Evolutionary conservation across 2,113 vertebrate genomes (phyloP).

Genomic region (Bostrychus sinensis): DNA sequence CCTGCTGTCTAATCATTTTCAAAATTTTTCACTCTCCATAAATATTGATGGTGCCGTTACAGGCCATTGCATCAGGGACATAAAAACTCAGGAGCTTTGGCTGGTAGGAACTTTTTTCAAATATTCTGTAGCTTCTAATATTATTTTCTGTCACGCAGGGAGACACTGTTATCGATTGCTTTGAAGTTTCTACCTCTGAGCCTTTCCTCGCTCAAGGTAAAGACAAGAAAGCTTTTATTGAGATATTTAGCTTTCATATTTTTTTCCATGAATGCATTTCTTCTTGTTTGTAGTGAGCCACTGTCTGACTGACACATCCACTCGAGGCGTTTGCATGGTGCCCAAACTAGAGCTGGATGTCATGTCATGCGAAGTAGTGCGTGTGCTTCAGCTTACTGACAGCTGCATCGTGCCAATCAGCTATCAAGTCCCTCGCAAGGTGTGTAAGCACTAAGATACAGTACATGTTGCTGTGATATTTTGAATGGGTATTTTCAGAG

Average conservation of each 20-base stretch:
- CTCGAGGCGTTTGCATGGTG: slow-evolving; percentile 80
- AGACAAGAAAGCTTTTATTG: neutral
- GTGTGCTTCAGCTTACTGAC: slow-evolving; percentile 89
- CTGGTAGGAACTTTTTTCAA: neutral
- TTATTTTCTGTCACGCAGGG: slow-evolving; percentile 77
- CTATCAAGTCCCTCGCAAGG: slow-evolving; percentile 93
- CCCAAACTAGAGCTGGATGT: slow-evolving; percentile 87
- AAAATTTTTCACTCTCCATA: neutral
- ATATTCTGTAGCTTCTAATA: neutral
- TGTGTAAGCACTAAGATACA: slow-evolving; percentile 48
- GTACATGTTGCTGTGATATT: neutral
- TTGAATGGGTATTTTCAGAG: too few species aligned
- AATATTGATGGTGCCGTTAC: neutral
- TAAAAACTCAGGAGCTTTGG: neutral
- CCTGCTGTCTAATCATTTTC: neutral
- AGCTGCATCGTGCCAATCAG: slow-evolving; percentile 87
- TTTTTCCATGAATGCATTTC: neutral
- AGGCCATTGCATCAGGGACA: neutral
- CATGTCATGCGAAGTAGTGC: slow-evolving; percentile 89
- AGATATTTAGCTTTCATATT: neutral
- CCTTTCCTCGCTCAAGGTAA: slow-evolving; percentile 86
- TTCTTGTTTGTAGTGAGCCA: slow-evolving; percentile 83
- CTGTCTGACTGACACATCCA: slow-evolving; percentile 83
- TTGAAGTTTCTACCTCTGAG: slow-evolving; percentile 80
- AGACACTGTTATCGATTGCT: slow-evolving; percentile 86